Base-by-base conservation (phyloP, 2,113 vertebrate genomes). In the Mormoops blainvillei region DNA sequence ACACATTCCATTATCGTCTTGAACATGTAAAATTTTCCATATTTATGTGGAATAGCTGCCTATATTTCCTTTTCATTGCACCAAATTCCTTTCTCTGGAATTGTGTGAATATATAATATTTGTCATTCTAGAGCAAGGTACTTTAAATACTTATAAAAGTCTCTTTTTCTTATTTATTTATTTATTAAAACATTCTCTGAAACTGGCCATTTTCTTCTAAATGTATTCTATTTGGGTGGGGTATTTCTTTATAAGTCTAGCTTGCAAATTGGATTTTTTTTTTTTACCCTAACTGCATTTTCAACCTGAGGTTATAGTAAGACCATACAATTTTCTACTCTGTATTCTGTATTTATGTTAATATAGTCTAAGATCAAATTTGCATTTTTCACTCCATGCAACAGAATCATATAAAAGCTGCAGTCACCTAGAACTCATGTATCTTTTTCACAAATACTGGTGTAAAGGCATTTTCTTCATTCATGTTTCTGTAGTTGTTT, bases 301-400 rank as follows among this genome's bases (percentile, higher is more conserved):
- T 73, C n/a, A 76, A 16, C 80, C 43, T 91, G 68, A 71, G 45
- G 31, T 86, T 88, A 91, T 14, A 73, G 33, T 38, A 12, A 15
- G 22, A 78, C 48, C 33, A 65, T 86, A 74, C 52, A 82, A 91
- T 93, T 77, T 2, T 3, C 5, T 11, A 36, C 12, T 89, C 22
- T 88, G 18, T 52, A 38, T 93, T 94, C 20, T 82, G 20, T 61
- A 82, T 26, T 93, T 82, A 89, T 31, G 8, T 89, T 94, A 95
- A 78, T 82, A 77, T 24, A 83, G 38, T 56, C 16, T 93, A 89
- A 91, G 54, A 83, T 36, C 52, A 89, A 93, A 96, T 96, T 89
- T 96, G 12, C 58, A 94, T 89, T 89, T 95, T 93, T 94, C 38
- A 58, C 31, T 82, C 41, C 24, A 88, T 74, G 14, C 26, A 89